Percentiles rank a stretch among this genome's conserved stretches.
These are phyloP conservation scores for Mixornis gularis DNA, from an alignment of 2,113 vertebrate species.

Conservation along the genomic window DNA sequence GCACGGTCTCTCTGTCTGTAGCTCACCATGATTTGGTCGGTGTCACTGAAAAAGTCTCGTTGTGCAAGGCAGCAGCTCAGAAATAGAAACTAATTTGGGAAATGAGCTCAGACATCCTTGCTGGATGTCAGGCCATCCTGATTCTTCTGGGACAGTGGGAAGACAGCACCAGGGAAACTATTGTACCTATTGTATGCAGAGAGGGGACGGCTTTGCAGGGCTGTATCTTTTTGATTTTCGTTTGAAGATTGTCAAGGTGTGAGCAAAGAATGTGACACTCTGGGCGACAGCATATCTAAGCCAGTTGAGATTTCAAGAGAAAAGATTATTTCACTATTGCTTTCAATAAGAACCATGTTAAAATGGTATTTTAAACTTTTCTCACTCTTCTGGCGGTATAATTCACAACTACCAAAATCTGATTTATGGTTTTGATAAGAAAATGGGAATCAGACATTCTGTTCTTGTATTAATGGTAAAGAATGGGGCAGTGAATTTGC, in stretches of 20 bases:
- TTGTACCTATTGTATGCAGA: background rate
- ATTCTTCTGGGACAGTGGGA: background rate
- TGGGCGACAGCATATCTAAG: background rate
- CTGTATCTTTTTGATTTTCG: background rate
- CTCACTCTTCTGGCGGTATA: background rate
- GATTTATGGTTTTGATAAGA: background rate
- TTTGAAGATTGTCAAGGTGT: background rate
- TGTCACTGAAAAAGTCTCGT: background rate
- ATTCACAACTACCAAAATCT: background rate
- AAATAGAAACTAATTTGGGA: background rate
- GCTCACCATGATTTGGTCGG: rapidly evolving
- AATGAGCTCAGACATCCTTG: background rate
- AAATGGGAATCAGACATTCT: background rate
- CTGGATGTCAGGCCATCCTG: background rate
- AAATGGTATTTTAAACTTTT: background rate
- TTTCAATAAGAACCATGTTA: background rate
- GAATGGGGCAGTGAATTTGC: background rate
- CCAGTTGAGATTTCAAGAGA: background rate
- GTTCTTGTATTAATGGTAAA: background rate
- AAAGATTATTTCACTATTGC: background rate
- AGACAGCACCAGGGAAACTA: background rate
- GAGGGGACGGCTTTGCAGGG: background rate
- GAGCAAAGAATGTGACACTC: background rate
- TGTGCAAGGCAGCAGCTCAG: background rate
- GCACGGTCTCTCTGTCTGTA: background rate